Evolutionary conservation across 1,140 invertebrate species (phyloP), one percentile per base, ranked within the genome.

Genomic region (Aphidius gifuensis): DNA sequence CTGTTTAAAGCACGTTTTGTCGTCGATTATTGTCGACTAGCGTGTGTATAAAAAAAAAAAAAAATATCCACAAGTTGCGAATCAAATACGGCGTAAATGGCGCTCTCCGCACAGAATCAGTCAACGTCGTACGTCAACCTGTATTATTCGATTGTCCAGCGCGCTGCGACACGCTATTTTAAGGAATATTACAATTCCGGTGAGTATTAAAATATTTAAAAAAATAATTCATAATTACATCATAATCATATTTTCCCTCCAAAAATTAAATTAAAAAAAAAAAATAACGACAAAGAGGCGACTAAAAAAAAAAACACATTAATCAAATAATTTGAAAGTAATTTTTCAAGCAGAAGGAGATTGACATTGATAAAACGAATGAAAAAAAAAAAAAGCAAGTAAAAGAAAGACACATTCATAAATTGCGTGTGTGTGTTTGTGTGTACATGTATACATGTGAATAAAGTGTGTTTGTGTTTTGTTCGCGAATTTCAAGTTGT

Each of bases 141-240:
- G 65, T 81, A 81, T 72, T 81, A 82, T 68, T 81, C 80, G 73
- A 80, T 81, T 71, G 80, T 81, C 68, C 80, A 81, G 71, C 79
- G 80, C 65, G 79, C 80, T 67, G 80, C 80, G 66, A 79, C 79
- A 66, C 78, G 79, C 66, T 82, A 81, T 74, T 81, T 81, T 75
- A 81, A 81, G 75, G 80, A 82, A 74, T 82, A 81, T 70, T 82
- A 81, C 78, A 80, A 80, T 73, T 77, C 79, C 72, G 80, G 80
- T 82, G 76, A 82, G 80, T 81, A 76, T 60, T 21, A 6, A 55
- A 55, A 9, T 43, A 55, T 16, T 1, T 5, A 16, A 11, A n/a
- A 51, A 21, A 58, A 48, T 48, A 48, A 47, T 32, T 58, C 16
- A 32, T 32, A 32, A 32, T 32, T 3, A 23, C 9, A 32, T 58